phyloP scores from a whole-genome alignment of 2,888 invertebrate species.

The Operophtera brumata region DNA sequence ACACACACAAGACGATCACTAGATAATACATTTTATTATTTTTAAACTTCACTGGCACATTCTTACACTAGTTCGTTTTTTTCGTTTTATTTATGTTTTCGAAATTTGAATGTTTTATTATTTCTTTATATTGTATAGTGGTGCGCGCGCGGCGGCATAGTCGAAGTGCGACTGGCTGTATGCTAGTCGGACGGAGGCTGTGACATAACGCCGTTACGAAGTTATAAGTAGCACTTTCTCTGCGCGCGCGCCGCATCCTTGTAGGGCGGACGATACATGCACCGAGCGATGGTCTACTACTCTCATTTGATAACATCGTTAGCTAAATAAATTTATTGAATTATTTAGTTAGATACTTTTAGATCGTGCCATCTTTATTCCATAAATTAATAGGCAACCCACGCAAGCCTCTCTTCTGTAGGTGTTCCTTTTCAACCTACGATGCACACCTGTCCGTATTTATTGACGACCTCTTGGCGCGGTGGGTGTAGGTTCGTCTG shows the following conservation, averaged over 20 bases:
- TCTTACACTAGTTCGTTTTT: constrained; percentile 35
- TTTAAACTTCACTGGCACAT: constrained; percentile 55
- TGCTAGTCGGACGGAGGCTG: constrained; percentile 41
- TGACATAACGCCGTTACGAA: constrained; percentile 75
- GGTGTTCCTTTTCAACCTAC: background rate
- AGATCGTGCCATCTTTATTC: too few relatives aligned
- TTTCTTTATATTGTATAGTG: constrained; percentile 37
- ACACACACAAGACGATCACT: constrained; percentile 63
- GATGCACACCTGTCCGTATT: too few relatives aligned
- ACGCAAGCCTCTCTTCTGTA: background rate
- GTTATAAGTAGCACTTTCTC: constrained; percentile 66
- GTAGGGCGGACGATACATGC: constrained; percentile 42
- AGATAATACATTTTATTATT: constrained; percentile 59
- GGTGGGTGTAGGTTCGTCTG: too few relatives aligned
- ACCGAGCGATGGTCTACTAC: constrained; percentile 28
- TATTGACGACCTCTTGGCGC: too few relatives aligned
- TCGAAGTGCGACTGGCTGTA: constrained; percentile 60
- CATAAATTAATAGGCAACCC: background rate
- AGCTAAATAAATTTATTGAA: constrained; percentile 16
- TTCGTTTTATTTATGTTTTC: constrained; percentile 9
- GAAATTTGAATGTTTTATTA: constrained; percentile 29
- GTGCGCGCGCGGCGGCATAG: constrained; percentile 71
- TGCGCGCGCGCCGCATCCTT: constrained; percentile 52
- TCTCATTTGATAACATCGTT: constrained; percentile 23
- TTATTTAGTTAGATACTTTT: background rate